These are phyloP conservation scores for Venustaconcha ellipsiformis DNA, from an alignment of 1,140 invertebrate species.

Conservation along the genomic window DNA sequence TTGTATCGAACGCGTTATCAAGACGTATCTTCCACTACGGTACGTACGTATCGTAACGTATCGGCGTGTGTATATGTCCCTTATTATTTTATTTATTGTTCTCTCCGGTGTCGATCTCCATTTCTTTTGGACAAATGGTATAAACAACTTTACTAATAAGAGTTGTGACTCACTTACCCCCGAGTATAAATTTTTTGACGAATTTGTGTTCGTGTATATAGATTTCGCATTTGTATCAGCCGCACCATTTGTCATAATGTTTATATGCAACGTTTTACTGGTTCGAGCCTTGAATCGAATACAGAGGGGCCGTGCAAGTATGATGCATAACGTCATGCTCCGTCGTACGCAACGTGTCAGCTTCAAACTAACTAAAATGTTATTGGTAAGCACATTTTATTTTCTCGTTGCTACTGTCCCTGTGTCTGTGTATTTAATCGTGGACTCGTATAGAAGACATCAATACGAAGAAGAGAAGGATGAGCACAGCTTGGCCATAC, in stretches of 20 bases:
- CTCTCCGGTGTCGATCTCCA: constrained; percentile 39
- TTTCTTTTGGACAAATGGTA: constrained; percentile 50
- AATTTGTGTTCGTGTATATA: constrained; percentile 45
- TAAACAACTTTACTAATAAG: constrained; percentile 11
- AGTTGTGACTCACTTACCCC: constrained; percentile 17
- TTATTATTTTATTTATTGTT: constrained; percentile 33
- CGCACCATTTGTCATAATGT: constrained; percentile 43
- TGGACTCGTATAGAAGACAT: constrained; percentile 31
- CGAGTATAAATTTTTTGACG: constrained; percentile 36
- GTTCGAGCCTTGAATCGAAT: constrained; percentile 19
- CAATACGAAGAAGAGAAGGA: constrained; percentile 1
- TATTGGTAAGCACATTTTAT: constrained; percentile 41
- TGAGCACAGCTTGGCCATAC: neutral
- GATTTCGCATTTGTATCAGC: constrained; percentile 41
- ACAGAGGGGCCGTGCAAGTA: constrained; percentile 6
- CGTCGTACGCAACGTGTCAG: constrained; percentile 17
- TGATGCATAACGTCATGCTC: constrained; percentile 12
- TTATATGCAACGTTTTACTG: constrained; percentile 43
- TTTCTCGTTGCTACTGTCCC: constrained; percentile 55
- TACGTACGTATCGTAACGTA: constrained; percentile 34
- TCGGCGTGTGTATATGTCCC: constrained; percentile 8
- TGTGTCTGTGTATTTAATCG: constrained; percentile 47
- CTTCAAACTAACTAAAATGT: constrained; percentile 42
- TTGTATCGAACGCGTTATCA: constrained; percentile 45
- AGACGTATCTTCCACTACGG: constrained; percentile 41